Percentiles rank a stretch among this genome's conserved stretches.
Conservation (phyloP, 2,797 vertebrate genomes). For the Percopsis omiscomaycus region DNA sequence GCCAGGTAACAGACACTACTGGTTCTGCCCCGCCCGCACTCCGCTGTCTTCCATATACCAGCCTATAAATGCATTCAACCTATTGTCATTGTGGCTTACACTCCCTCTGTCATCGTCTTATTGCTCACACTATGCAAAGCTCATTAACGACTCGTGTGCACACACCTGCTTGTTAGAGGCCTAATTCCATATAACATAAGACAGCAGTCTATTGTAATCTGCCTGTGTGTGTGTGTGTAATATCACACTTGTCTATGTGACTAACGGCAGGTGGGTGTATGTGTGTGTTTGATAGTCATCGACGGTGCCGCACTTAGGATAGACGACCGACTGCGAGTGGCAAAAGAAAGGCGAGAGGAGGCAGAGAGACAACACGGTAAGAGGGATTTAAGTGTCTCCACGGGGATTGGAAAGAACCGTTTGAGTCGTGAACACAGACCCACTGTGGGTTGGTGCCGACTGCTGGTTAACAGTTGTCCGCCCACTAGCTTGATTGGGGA, state of each 20-base stretch:
- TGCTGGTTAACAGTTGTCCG: too few relatives aligned
- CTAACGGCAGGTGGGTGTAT: neutral
- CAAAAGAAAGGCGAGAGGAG: conserved; percentile 90
- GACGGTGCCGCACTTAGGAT: conserved; percentile 88
- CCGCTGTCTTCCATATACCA: conserved; percentile 32
- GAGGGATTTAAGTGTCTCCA: neutral
- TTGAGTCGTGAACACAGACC: too few relatives aligned
- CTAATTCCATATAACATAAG: conserved; percentile 35
- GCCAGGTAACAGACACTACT: conserved; percentile 82
- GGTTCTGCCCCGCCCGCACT: conserved; percentile 23
- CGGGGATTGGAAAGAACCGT: neutral
- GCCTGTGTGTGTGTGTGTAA: neutral
- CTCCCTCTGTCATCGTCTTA: conserved; percentile 54
- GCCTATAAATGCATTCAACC: conserved; percentile 23
- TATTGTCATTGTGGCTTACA: conserved; percentile 41
- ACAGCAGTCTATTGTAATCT: conserved; percentile 26
- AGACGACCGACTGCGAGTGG: conserved; percentile 89
- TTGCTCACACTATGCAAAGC: conserved; percentile 60
- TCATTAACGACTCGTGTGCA: conserved; percentile 58
- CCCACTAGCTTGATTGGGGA: neutral
- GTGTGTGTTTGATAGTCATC: conserved; percentile 76
- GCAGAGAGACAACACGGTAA: conserved; percentile 87
- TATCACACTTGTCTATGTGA: neutral
- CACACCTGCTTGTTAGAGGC: conserved; percentile 45
- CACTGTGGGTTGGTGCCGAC: too few relatives aligned